Evolutionary conservation across 23 tunicate species (phyloP).

Genomic region (Styela plicata): DNA sequence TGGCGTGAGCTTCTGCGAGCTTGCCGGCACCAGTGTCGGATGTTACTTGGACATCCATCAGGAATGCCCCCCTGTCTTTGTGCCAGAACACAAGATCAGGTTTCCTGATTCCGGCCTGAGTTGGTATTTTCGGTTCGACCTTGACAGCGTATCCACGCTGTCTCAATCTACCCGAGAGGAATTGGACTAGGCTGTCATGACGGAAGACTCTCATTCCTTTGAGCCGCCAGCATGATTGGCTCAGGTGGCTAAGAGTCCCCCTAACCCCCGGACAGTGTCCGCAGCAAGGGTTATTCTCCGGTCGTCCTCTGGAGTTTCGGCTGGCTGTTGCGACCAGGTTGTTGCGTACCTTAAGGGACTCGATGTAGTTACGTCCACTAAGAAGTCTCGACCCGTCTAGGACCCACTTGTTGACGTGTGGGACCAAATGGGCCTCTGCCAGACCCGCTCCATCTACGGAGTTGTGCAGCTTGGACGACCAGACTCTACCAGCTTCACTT

Average conservation of each 20-base stretch:
- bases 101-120: too few species aligned
- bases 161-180: too few species aligned
- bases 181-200: too few species aligned
- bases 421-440: not conserved
- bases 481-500: not conserved
- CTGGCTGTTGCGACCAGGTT: not conserved
- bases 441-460: too few species aligned
- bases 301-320: not conserved
- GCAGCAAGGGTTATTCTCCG: too few species aligned
- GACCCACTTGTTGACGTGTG: conserved; percentile 1
- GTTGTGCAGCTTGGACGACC: too few species aligned
- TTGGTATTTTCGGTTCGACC: too few species aligned
- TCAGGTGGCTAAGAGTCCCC: not conserved
- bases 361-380: too few species aligned
- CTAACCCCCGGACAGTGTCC: not conserved
- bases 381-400: not conserved
- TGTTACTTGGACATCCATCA: not conserved
- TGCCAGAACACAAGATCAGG: too few species aligned
- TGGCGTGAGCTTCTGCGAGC: not conserved
- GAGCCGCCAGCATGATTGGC: not conserved
- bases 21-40: too few species aligned
- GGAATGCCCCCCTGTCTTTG: not conserved
- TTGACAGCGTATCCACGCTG: too few species aligned
- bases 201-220: not conserved
- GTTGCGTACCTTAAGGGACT: not conserved